Evolutionary conservation across 2,888 invertebrate species (phyloP), one percentile per base, ranked within the genome.

Genomic region (Gisinianus flammeolus): DNA sequence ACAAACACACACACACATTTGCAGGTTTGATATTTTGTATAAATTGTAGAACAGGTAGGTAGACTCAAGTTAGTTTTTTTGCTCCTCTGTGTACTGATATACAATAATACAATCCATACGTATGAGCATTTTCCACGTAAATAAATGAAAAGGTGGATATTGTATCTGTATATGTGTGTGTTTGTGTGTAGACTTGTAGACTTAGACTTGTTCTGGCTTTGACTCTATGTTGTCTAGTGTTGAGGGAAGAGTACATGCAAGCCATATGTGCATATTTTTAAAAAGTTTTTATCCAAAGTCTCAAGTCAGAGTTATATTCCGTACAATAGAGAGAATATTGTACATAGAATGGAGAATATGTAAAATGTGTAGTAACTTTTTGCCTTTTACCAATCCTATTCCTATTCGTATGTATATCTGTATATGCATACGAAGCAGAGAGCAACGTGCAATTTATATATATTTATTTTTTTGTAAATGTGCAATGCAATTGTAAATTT

Each of bases 401-500:
- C n/a, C n/a, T n/a, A n/a, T n/a, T n/a, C n/a, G 26, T 4, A 24
- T 28, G 24, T 10, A 24, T 3, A 24, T 22, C 3, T 64, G 24
- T 16, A 26, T 26, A 24, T 22, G 64, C 26, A 19, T 64, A 4
- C 26, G 64, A 24, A 22, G 62, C n/a, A 30, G n/a, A 54, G 16
- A 54, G 16, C 16, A 54, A n/a, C 16, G 44, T 44, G 16, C 44
- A 44, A 44, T 16, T 12, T n/a, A 62, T 16, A 44, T n/a, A n/a
- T n/a, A 62, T 62, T 28, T 62, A 62, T 28, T 62, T 62, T 62
- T 26, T 26, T 16, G 62, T 62, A 62, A 62, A 26, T 62, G 26
- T 62, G 26, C 62, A 62, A 62, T 62, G 62, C 26, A 62, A 62
- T 62, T 62, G 62, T 62, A 26, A 62, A 62, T 62, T 62, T 62